Evolutionary conservation across 2,113 vertebrate species (phyloP).

Genomic region (Alouatta palliata): DNA sequence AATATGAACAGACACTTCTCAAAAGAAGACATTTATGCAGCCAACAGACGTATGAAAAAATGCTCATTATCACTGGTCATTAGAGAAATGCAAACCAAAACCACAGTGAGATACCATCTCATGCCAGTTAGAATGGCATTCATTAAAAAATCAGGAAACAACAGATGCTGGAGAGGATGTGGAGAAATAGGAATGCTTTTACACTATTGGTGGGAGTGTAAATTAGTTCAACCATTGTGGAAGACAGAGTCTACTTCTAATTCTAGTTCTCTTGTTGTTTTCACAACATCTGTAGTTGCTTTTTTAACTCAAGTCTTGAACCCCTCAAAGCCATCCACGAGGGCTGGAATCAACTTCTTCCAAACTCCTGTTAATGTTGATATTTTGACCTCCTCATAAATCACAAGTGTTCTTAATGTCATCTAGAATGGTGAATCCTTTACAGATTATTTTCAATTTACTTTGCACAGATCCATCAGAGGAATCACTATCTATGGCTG

Average conservation of each 20-base stretch:
- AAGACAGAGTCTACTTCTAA: neutral
- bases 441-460: neutral
- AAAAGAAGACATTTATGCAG: no score
- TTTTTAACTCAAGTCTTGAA: neutral
- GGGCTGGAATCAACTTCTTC: neutral
- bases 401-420: neutral
- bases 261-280: neutral
- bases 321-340: neutral
- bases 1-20: no score
- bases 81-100: no score
- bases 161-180: no score
- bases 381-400: neutral
- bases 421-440: neutral
- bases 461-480: neutral
- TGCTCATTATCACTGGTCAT: no score
- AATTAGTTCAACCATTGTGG: no score
- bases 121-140: no score
- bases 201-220: no score
- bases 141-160: no score
- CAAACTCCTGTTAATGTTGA: neutral
- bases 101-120: no score
- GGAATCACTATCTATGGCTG: neutral
- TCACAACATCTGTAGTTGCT: neutral
- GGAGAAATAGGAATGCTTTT: no score
- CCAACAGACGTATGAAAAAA: no score